Conservation (phyloP, 1,140 invertebrate genomes). For the Caenorhabditis remanei region DNA sequence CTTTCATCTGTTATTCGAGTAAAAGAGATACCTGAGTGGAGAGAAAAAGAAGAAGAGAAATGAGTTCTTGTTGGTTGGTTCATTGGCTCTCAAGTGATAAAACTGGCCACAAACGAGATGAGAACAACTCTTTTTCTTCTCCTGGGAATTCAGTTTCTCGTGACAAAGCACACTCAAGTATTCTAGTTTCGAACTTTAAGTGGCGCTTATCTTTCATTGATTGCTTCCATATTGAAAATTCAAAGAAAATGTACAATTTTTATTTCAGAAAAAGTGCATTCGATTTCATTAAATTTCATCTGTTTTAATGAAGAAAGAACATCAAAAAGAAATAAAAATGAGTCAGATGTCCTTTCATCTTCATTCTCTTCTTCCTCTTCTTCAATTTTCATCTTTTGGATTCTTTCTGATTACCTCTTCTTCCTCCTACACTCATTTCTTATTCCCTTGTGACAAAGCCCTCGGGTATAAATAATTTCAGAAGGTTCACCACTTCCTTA, state of each 20-base stretch:
- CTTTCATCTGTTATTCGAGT: background rate
- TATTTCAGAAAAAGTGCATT: too few relatives aligned
- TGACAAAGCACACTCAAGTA: background rate
- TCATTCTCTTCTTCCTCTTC: background rate
- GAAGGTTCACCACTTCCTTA: background rate
- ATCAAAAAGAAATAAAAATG: slow-evolving; percentile 32
- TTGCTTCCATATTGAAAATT: too few relatives aligned
- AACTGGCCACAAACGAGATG: slow-evolving; percentile 41
- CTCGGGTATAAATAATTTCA: background rate
- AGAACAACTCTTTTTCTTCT: slow-evolving; percentile 1
- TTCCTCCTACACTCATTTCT: slow-evolving; percentile 2
- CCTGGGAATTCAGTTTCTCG: background rate
- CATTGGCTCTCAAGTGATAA: slow-evolving; percentile 54
- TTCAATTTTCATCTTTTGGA: background rate
- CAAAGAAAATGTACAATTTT: too few relatives aligned
- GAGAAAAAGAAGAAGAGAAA: background rate
- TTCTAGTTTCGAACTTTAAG: background rate
- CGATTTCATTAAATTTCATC: too few relatives aligned
- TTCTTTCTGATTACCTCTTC: background rate
- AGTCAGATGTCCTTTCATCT: background rate
- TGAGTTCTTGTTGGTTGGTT: background rate
- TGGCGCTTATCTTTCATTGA: background rate
- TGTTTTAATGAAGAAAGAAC: background rate
- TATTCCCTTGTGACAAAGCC: background rate
- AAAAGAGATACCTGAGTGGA: background rate